Evolutionary conservation across 2,113 vertebrate genomes (phyloP).

Genomic region (Thamnaconus septentrionalis): DNA sequence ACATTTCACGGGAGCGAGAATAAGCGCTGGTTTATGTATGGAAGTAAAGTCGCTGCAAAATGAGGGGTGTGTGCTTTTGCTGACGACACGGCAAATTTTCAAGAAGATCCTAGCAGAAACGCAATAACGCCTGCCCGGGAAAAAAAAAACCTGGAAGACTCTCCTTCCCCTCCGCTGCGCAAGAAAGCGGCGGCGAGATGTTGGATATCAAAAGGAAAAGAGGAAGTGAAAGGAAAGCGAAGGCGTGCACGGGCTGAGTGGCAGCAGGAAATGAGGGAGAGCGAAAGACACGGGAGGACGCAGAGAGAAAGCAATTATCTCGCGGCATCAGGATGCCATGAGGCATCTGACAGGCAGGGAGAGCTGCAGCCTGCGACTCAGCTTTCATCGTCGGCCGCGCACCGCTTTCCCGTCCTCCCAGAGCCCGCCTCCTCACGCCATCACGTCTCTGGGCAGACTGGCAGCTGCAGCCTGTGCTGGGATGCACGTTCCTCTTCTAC

Average conservation of each 20-base stretch:
- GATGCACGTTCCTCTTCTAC: not conserved
- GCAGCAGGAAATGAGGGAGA: constrained; percentile 52
- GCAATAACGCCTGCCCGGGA: too few relatives aligned
- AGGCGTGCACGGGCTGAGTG: constrained; percentile 27
- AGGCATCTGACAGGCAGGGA: constrained; percentile 64
- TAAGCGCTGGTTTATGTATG: not conserved
- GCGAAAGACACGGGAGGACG: constrained; percentile 24
- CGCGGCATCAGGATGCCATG: constrained; percentile 51
- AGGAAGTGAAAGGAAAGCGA: constrained; percentile 25
- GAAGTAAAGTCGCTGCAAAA: not conserved
- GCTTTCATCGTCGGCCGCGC: constrained; percentile 66
- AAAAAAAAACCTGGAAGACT: constrained; percentile 1
- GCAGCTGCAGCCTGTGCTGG: not conserved
- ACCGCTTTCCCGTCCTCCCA: not conserved
- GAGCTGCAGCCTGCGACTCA: constrained; percentile 61
- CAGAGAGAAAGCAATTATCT: constrained; percentile 66
- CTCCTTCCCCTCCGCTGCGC: not conserved
- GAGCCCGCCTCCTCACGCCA: constrained; percentile 1
- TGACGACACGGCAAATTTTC: too few relatives aligned
- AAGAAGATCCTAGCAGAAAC: too few relatives aligned
- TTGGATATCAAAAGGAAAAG: constrained; percentile 6
- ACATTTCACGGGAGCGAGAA: constrained; percentile 21
- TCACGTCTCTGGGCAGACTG: constrained; percentile 32
- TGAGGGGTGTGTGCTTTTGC: too few relatives aligned
- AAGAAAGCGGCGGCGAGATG: constrained; percentile 1